Evolutionary conservation across 1,140 invertebrate species (phyloP).

Genomic region (Orchestia grillus): DNA sequence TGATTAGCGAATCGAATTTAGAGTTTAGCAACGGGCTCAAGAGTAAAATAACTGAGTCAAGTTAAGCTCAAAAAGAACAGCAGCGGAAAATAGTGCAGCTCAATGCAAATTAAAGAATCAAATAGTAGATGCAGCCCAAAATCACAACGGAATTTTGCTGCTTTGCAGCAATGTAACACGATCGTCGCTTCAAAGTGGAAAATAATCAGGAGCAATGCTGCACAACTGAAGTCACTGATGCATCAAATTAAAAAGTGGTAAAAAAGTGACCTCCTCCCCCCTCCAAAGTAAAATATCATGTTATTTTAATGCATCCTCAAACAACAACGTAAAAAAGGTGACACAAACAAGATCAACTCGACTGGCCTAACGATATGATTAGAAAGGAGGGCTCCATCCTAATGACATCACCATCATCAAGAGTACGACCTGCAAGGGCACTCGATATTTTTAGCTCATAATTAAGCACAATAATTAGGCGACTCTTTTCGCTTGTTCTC

Average conservation of each 20-base stretch:
- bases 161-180: too few species aligned
- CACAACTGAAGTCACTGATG: background rate
- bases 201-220: background rate
- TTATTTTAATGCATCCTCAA: background rate
- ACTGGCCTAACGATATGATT: background rate
- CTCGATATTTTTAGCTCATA: constrained; percentile 50
- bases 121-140: too few species aligned
- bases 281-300: background rate
- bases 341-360: background rate
- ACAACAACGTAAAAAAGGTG: background rate
- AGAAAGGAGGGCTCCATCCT: background rate
- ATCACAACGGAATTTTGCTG: too few species aligned
- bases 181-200: background rate
- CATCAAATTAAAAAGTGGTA: background rate
- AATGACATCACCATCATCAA: constrained; percentile 25
- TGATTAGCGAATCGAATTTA: too few species aligned
- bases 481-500: constrained; percentile 38
- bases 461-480: constrained; percentile 53
- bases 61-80: too few species aligned
- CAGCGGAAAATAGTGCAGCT: too few species aligned
- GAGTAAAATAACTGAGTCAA: too few species aligned
- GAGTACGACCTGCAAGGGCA: background rate
- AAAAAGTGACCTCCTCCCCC: background rate
- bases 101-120: too few species aligned
- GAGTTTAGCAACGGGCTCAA: too few species aligned